Evolutionary conservation across 2,888 invertebrate species (phyloP).

Genomic region (Hirtodrosophila alboralis): DNA sequence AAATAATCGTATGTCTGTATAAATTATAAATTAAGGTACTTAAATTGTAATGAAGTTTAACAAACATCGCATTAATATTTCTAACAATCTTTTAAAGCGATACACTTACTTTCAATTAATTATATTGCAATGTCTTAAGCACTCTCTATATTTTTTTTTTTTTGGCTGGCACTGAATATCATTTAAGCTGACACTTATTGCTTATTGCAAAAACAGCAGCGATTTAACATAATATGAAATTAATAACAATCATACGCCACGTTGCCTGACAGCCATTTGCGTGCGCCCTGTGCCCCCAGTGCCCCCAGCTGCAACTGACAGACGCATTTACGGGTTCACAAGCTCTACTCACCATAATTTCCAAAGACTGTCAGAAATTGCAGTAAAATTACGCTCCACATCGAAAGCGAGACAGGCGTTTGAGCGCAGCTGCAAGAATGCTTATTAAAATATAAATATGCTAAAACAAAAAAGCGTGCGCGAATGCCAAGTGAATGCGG

Average conservation of each 20-base stretch:
- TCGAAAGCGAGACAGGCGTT: slow-evolving; percentile 47
- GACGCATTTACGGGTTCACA: slow-evolving; percentile 70
- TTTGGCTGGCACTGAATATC: slow-evolving; percentile 69
- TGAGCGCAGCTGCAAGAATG: slow-evolving; percentile 76
- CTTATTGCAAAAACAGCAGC: slow-evolving; percentile 61
- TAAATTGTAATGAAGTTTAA: no score
- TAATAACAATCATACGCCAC: slow-evolving; percentile 78
- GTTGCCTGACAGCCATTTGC: slow-evolving; percentile 57
- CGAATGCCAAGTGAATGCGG: slow-evolving; percentile 44
- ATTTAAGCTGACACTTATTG: slow-evolving; percentile 75
- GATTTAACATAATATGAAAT: slow-evolving; percentile 71
- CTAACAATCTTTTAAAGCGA: slow-evolving; percentile 8
- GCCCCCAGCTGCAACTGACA: slow-evolving; percentile 75
- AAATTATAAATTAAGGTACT: not conserved
- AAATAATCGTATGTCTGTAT: slow-evolving; percentile 2
- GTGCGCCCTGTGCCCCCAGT: slow-evolving; percentile 14
- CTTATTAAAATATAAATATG: slow-evolving; percentile 80
- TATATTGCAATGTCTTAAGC: slow-evolving; percentile 2
- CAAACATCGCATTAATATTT: slow-evolving; percentile 17
- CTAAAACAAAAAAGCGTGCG: slow-evolving; percentile 53
- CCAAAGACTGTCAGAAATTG: slow-evolving; percentile 79
- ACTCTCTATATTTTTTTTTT: slow-evolving; percentile 13
- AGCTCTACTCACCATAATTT: slow-evolving; percentile 75
- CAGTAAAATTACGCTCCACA: slow-evolving; percentile 70
- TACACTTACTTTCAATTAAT: not conserved